A percentile compares a stretch with the other conserved stretches of the same genome.
phyloP scores from a whole-genome alignment of 2,113 vertebrate species.

The Eulemur rufifrons region DNA sequence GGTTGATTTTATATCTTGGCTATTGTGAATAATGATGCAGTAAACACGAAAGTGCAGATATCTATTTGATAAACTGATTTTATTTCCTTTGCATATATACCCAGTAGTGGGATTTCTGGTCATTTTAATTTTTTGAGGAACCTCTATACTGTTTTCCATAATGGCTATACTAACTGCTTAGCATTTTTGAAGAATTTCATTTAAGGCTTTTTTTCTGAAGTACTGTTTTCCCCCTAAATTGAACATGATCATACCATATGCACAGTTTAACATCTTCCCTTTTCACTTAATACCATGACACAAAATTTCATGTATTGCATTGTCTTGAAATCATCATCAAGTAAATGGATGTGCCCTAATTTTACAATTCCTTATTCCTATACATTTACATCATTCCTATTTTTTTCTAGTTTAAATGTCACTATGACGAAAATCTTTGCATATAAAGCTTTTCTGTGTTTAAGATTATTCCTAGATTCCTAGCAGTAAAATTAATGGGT shows the following conservation, averaged over 20 bases:
- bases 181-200: slow-evolving; percentile 21
- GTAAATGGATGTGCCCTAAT: not conserved
- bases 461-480: not conserved
- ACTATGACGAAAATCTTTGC: not conserved
- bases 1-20: not conserved
- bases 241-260: not conserved
- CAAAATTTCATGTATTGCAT: not conserved
- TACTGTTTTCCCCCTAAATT: not conserved
- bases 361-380: slow-evolving; percentile 1
- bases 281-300: not conserved
- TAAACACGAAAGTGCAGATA: not conserved
- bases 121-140: not conserved
- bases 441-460: not conserved
- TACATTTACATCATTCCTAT: not conserved
- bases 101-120: not conserved
- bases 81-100: not conserved
- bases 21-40: not conserved
- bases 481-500: not conserved
- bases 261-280: not conserved
- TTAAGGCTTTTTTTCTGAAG: not conserved
- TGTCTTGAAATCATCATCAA: not conserved
- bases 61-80: not conserved
- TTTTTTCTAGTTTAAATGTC: not conserved
- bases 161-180: not conserved
- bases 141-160: not conserved